Conservation (phyloP, 1,140 invertebrate genomes). For the Trinorchestia longiramus region DNA sequence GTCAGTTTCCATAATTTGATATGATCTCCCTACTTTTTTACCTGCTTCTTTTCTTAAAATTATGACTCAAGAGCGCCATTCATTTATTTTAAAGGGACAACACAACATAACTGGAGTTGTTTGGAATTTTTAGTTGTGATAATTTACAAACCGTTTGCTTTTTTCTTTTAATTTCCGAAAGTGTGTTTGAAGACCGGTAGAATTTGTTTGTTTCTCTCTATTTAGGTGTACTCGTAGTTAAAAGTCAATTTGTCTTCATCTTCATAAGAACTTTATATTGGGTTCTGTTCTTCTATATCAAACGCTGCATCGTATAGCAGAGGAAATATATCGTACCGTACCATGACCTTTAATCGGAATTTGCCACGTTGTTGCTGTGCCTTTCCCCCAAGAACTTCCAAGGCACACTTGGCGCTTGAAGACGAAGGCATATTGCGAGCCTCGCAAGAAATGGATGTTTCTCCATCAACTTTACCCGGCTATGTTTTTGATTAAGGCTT, state of each 20-base stretch:
- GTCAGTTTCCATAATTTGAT: not conserved
- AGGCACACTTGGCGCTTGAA: not conserved
- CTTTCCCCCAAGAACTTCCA: not conserved
- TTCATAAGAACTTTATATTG: not conserved
- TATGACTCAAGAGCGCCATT: not conserved
- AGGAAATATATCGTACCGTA: not conserved
- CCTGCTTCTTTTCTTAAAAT: not conserved
- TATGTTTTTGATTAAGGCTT: slow-evolving; percentile 35
- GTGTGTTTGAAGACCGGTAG: not conserved
- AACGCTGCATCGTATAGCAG: too few relatives aligned
- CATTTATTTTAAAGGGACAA: not conserved
- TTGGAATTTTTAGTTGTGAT: not conserved
- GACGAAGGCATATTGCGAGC: slow-evolving; percentile 19
- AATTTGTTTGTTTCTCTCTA: not conserved
- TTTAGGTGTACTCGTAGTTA: too few relatives aligned
- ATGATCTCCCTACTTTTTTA: not conserved
- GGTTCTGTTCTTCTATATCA: not conserved
- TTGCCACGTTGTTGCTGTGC: not conserved
- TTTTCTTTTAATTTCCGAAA: not conserved
- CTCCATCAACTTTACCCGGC: slow-evolving; percentile 14
- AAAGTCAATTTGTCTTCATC: not conserved
- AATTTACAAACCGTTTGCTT: not conserved
- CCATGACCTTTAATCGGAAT: not conserved
- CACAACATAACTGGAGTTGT: not conserved
- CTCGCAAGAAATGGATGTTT: slow-evolving; percentile 26